phyloP scores from a whole-genome alignment of 35 echinoderm and acorn worm species.

The Ophiothrix spiculata region DNA sequence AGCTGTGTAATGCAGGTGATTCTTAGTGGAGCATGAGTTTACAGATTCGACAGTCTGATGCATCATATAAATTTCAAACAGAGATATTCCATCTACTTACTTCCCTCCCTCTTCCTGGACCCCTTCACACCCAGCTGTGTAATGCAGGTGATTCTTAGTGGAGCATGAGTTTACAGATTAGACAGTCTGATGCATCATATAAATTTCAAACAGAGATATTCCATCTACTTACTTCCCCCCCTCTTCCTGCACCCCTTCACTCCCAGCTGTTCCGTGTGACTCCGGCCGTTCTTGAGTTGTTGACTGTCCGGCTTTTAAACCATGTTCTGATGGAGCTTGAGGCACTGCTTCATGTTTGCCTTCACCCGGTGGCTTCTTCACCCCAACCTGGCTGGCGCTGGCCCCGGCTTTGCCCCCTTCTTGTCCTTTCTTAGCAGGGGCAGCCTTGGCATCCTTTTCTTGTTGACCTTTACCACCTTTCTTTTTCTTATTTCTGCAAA shows the following conservation, averaged over 20 bases:
- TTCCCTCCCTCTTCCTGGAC: too few species aligned
- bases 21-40: too few species aligned
- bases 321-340: slow-evolving; percentile 70
- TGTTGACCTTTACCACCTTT: slow-evolving; percentile 65
- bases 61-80: too few species aligned
- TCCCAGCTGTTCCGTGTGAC: slow-evolving; percentile 94
- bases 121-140: too few species aligned
- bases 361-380: slow-evolving; percentile 66
- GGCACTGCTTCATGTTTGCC: slow-evolving; percentile 59
- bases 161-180: too few species aligned
- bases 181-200: too few species aligned
- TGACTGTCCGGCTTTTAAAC: slow-evolving; percentile 69
- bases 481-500: slow-evolving; percentile 19
- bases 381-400: slow-evolving; percentile 47
- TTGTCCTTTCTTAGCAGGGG: slow-evolving; percentile 82
- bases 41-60: too few species aligned
- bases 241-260: slow-evolving; percentile 80
- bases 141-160: too few species aligned
- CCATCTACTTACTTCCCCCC: slow-evolving; percentile 81
- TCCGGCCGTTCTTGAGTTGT: slow-evolving; percentile 73
- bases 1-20: too few species aligned
- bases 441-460: slow-evolving; percentile 74
- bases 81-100: too few species aligned
- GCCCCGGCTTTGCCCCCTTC: slow-evolving; percentile 60
- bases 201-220: too few species aligned